Base-by-base conservation (phyloP, 2,888 invertebrate species). In the Synanthedon tipuliformis region DNA sequence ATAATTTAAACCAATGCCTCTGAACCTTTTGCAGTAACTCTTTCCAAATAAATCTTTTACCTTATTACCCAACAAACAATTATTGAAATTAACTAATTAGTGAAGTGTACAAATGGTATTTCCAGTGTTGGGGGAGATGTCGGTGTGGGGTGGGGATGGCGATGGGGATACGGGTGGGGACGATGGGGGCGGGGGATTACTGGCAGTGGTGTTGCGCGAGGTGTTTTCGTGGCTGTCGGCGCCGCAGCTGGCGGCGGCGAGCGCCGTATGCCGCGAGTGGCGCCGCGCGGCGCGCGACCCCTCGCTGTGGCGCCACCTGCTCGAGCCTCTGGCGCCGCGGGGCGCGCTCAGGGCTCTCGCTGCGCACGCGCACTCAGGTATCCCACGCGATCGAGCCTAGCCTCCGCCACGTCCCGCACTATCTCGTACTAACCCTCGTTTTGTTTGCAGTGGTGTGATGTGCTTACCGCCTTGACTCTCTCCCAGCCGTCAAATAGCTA, bases 221-320 rank as follows among this genome's bases (percentile, higher is more conserved):
- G 76, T 75, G 63, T 66, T 81, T 56, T 41, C 57, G 55, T 59
- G 69, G 68, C 66, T 76, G 57, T 40, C 23, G 2, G 73, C 63
- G 15, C 54, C 11, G 11, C 63, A 60, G 54, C 64, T 79, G 65
- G 66, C 74, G 62, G 62, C 62, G 53, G 73, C 70, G 50, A 71
- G 68, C 15, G 64, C 59, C 52, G 69, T 61, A 58, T 80, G 80
- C 55, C 67, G 70, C 54, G 68, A 68, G 40, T 81, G 81, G 75
- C 74, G 55, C 58, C 59, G 60, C 71, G 73, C 54, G 75, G 78
- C 55, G 61, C 58, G 53, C 68, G 60, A 49, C 66, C 62, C 15
- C 50, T 53, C 63, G 57, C 69, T 72, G 41, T 81, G 81, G 80
- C 75, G 78, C 49, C 70, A 64, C 15, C 64, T 65, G 60, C 63